Evolutionary conservation across 2,113 vertebrate genomes (phyloP), one percentile per base, ranked within the genome.

Genomic region (Macquaria ambigua): DNA sequence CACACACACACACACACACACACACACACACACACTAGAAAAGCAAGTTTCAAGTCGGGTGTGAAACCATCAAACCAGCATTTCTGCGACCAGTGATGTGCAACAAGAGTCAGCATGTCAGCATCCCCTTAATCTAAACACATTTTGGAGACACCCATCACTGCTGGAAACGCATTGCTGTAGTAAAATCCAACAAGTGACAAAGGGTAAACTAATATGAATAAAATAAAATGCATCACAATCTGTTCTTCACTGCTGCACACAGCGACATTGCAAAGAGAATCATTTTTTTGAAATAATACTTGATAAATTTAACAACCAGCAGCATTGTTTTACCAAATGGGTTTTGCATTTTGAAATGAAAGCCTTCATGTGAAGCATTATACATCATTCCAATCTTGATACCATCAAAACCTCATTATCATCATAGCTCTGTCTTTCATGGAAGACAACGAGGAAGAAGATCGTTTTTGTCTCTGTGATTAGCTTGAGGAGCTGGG

Each of bases 331-430:
- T 23, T 31, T 63, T 10, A 61, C 31, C 20, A 63, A 56, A 53
- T 62, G 3, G 37, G 70, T 68, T 74, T 43, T n/a, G 15, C 34
- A 31, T 75, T 68, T 61, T n/a, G 9, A 31, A 28, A 73, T 52
- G 15, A 34, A 63, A 20, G 37, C 55, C 46, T 50, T 67, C 70
- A 64, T 66, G 67, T 81, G 52, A 59, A 48, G 59, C 58, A 41
- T 79, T 41, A 70, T 69, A 39, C 39, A 52, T 74, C 34, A 50
- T 69, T 63, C 50, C 41, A 58, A 6, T 73, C 53, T 48, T 59
- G 21, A 77, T 78, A 69, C 53, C 74, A 56, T 78, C 55, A 62
- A 73, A 74, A 28, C 56, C 53, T 56, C 56, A 48, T 72, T 46
- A 74, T 66, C 67, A 53, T 73, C 39, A 64, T 39, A 28, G 46